Base-by-base conservation (phyloP, 2,113 vertebrate genomes). In the Rhipidura dahli region DNA sequence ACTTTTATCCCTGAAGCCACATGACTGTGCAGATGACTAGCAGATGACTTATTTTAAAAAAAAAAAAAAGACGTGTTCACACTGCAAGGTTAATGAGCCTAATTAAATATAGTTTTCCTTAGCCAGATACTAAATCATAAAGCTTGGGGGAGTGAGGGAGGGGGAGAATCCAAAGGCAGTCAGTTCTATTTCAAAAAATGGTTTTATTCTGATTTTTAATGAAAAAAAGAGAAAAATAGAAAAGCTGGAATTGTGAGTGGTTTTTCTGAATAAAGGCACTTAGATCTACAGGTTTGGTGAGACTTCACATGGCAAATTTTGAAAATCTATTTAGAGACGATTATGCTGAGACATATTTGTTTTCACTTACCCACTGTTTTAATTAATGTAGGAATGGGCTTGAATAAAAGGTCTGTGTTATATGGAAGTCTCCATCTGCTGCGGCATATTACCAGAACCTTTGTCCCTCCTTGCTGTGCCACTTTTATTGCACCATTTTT, bases 21-120 rank as follows among this genome's bases (percentile, higher is more conserved):
- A 95, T 96, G 96, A 96, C 96, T 97, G 69, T 96, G 94, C 96
- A 96, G 96, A 97, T 97, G 96, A 97, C 96, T 97, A 97, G 93
- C 96, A 97, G 96, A 97, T 97, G 96, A 96, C 96, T 97, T 96
- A 95, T 86, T 94, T 87, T 12, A 90, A 97, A 97, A 95, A 97
- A 94, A 87, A 80, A 88, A 71, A 95, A 91, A 89, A 95, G 80
- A 93, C 60, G 0, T 94, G 93, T 96, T 97, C 96, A 96, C 96
- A 96, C 96, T 96, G 96, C 96, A 97, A 97, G 96, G 96, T 97
- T 97, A 97, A 97, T 97, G 86, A 96, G 96, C 94, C 92, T 96
- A 97, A 97, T 97, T 97, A 97, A 96, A 97, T 96, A 92, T 81
- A 93, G 96, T 95, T 96, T 96, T 97, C 64, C 94, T 90, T 95